Percentiles rank a stretch among this genome's conserved stretches.
Evolutionary conservation across 2,797 vertebrate genomes (phyloP).

Genomic region (Dendrocincla tyrannina): DNA sequence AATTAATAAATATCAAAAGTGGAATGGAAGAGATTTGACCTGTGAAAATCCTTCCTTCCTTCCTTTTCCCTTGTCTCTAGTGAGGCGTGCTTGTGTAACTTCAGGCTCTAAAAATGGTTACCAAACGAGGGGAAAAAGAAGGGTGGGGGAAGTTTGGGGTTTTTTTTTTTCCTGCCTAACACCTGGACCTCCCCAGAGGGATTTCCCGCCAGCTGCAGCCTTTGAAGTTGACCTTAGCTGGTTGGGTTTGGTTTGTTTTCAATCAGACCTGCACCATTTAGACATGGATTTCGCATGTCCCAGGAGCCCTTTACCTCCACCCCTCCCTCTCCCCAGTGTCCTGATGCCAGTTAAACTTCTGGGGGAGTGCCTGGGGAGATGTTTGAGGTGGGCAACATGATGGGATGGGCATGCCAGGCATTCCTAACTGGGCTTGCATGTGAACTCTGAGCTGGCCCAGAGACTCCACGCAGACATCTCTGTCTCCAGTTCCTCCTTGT

Average conservation of each 20-base stretch:
- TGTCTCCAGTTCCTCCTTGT: not conserved
- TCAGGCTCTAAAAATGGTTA: not conserved
- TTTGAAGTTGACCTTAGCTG: constrained; percentile 21
- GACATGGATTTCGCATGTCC: not conserved
- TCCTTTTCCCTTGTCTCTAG: not conserved
- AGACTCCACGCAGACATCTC: not conserved
- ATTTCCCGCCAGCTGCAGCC: constrained; percentile 38
- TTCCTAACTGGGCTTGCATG: not conserved
- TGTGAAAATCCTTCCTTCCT: not conserved
- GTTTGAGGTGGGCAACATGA: not conserved
- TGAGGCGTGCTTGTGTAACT: not conserved
- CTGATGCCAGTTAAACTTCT: not conserved
- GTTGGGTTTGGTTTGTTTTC: constrained; percentile 24
- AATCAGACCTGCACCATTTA: not conserved
- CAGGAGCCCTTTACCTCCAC: not conserved
- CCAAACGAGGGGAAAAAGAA: not conserved
- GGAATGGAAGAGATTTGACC: not conserved
- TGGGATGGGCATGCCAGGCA: not conserved
- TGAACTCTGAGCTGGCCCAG: not conserved
- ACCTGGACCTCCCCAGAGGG: constrained; percentile 57
- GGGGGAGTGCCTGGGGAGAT: not conserved
- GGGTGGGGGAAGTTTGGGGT: not conserved
- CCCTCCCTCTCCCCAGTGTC: not conserved
- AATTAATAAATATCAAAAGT: not conserved
- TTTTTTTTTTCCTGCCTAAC: not conserved